Evolutionary conservation across 2,113 vertebrate species (phyloP).

Genomic region (Ochotona princeps): DNA sequence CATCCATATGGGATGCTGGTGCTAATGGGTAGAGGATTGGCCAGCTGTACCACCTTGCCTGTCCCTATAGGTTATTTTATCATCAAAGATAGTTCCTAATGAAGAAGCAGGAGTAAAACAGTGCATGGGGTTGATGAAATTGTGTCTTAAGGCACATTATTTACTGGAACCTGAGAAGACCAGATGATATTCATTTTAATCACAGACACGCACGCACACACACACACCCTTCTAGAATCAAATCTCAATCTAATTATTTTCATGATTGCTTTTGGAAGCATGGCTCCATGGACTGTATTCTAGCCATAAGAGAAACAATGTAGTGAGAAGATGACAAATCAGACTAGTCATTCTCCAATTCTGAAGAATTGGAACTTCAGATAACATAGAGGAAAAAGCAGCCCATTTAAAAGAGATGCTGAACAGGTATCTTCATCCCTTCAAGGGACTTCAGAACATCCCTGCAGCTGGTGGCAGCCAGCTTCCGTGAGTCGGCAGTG

Average conservation of each 20-base stretch:
- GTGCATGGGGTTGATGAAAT: not conserved
- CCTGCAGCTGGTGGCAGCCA: not conserved
- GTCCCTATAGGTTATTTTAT: constrained; percentile 12
- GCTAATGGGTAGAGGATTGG: no score
- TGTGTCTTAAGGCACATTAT: not conserved
- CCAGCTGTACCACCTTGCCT: no score
- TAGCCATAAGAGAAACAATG: not conserved
- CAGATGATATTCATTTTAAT: not conserved
- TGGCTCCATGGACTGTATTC: not conserved
- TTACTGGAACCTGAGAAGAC: constrained; percentile 29
- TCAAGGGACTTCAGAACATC: not conserved
- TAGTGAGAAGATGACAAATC: not conserved
- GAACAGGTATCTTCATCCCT: not conserved
- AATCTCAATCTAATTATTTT: constrained; percentile 28
- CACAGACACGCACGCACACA: not conserved
- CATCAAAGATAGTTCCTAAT: not conserved
- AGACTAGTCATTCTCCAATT: not conserved
- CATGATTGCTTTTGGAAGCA: not conserved
- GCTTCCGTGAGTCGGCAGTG: not conserved
- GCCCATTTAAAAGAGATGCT: not conserved
- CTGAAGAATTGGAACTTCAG: constrained; percentile 21
- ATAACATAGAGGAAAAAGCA: not conserved
- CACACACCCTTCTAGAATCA: not conserved
- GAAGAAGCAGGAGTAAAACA: not conserved
- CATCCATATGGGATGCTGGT: no score